Percentiles rank a stretch among this genome's conserved stretches.
Evolutionary conservation across 2,797 vertebrate species (phyloP).

Genomic region (Cirrhinus molitorella): DNA sequence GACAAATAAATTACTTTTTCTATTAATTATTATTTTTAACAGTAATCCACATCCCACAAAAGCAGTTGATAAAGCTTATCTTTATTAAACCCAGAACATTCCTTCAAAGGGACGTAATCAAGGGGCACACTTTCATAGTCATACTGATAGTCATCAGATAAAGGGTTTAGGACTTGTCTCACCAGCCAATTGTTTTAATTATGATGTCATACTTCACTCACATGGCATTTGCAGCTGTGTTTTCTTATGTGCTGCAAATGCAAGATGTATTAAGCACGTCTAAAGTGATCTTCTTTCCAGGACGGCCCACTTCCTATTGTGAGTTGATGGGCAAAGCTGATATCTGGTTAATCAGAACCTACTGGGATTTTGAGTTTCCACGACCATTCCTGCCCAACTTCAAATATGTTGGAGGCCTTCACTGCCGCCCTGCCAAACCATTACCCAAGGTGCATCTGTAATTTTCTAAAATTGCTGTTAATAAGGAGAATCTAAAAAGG

Average conservation of each 20-base stretch:
- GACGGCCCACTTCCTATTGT: too few relatives aligned
- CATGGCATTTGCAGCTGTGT: not conserved
- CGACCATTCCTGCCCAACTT: constrained; percentile 90
- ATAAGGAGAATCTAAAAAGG: too few relatives aligned
- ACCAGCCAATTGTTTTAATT: not conserved
- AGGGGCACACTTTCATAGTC: not conserved
- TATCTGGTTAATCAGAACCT: constrained; percentile 91
- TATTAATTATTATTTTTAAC: not conserved
- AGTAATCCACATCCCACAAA: not conserved
- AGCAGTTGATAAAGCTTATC: not conserved
- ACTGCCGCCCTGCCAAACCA: constrained; percentile 89
- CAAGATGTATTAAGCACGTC: constrained; percentile 43
- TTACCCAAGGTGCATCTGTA: constrained; percentile 84
- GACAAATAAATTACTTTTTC: too few relatives aligned
- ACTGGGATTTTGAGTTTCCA: constrained; percentile 95
- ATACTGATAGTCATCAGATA: not conserved
- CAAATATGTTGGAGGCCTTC: constrained; percentile 90
- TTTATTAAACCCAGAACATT: not conserved
- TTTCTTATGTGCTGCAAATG: too few relatives aligned
- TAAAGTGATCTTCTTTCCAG: constrained; percentile 67
- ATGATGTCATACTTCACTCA: not conserved
- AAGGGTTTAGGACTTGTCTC: not conserved
- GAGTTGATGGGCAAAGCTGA: constrained; percentile 77
- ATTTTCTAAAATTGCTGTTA: too few relatives aligned
- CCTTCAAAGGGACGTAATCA: too few relatives aligned